These are phyloP conservation scores for Sebastes goodei DNA, from an alignment of 2,797 vertebrate species.

Conservation along the genomic window DNA sequence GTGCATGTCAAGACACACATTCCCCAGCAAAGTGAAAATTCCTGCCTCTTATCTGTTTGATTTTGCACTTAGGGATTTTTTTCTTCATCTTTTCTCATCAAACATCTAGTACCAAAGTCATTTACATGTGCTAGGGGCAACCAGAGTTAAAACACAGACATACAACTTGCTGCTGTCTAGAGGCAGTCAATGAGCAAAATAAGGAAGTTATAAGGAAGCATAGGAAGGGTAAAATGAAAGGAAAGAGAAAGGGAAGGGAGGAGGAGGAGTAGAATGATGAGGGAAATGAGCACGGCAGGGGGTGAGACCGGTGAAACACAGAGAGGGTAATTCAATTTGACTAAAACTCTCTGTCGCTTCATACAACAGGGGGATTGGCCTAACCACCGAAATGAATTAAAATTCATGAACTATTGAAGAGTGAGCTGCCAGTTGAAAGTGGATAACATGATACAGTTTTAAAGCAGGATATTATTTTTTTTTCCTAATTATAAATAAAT, in stretches of 20 bases:
- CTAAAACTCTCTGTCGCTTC: slow-evolving; percentile 75
- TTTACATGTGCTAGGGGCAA: slow-evolving; percentile 87
- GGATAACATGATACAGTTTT: slow-evolving; percentile 51
- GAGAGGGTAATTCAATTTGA: slow-evolving; percentile 85
- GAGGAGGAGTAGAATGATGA: slow-evolving; percentile 15
- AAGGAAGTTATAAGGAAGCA: slow-evolving; percentile 44
- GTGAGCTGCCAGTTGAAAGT: slow-evolving; percentile 58
- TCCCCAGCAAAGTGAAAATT: slow-evolving; percentile 82
- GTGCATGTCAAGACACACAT: slow-evolving; percentile 82
- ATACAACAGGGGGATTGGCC: slow-evolving; percentile 72
- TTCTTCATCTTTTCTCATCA: slow-evolving; percentile 86
- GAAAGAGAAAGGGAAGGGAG: slow-evolving; percentile 14
- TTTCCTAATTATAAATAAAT: slow-evolving; percentile 77
- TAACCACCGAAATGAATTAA: slow-evolving; percentile 75
- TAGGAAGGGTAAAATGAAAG: slow-evolving; percentile 45
- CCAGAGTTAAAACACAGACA: slow-evolving; percentile 84
- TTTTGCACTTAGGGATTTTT: slow-evolving; percentile 88
- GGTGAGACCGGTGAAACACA: slow-evolving; percentile 68
- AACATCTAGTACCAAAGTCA: slow-evolving; percentile 87
- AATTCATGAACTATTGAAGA: slow-evolving; percentile 81
- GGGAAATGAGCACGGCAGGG: slow-evolving; percentile 45
- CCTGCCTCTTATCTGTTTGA: slow-evolving; percentile 86
- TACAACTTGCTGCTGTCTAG: slow-evolving; percentile 76
- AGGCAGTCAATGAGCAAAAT: slow-evolving; percentile 46
- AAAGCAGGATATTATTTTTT: slow-evolving; percentile 58